Percentiles rank a stretch among this genome's conserved stretches.
These are phyloP conservation scores for Champsocephalus esox DNA, from an alignment of 2,797 vertebrate genomes.

Conservation along the genomic window DNA sequence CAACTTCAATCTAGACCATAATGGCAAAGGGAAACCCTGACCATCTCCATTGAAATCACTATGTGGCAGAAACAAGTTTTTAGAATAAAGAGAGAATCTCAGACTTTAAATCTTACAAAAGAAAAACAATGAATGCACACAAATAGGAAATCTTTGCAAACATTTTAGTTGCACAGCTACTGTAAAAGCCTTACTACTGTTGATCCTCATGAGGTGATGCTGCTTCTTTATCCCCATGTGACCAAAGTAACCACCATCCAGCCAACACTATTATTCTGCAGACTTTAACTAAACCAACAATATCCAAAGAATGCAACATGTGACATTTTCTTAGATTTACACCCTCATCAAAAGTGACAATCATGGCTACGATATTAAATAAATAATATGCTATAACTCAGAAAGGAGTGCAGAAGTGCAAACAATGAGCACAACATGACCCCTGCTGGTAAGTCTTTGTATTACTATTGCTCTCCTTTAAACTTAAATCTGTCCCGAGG, in stretches of 20 bases:
- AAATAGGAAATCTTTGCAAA: too few relatives aligned
- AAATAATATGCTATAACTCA: not conserved
- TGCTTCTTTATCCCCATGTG: slow-evolving; percentile 7
- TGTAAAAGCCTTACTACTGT: not conserved
- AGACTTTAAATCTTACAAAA: too few relatives aligned
- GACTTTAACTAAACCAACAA: not conserved
- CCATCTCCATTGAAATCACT: not conserved
- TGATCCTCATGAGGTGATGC: not conserved
- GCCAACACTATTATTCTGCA: not conserved
- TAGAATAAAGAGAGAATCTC: not conserved
- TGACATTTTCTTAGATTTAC: not conserved
- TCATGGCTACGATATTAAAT: not conserved
- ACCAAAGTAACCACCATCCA: not conserved
- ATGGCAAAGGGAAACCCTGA: not conserved
- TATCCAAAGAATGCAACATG: not conserved
- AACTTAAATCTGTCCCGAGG: not conserved
- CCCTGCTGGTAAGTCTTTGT: slow-evolving; percentile 52
- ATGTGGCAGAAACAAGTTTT: not conserved
- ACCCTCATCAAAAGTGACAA: not conserved
- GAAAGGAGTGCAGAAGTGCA: not conserved
- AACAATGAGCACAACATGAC: slow-evolving; percentile 33
- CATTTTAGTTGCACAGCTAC: not conserved
- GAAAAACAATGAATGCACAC: too few relatives aligned
- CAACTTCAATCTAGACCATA: not conserved
- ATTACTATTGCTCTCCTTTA: not conserved